Evolutionary conservation across 2,113 vertebrate species (phyloP).

Genomic region (Spea bombifrons): DNA sequence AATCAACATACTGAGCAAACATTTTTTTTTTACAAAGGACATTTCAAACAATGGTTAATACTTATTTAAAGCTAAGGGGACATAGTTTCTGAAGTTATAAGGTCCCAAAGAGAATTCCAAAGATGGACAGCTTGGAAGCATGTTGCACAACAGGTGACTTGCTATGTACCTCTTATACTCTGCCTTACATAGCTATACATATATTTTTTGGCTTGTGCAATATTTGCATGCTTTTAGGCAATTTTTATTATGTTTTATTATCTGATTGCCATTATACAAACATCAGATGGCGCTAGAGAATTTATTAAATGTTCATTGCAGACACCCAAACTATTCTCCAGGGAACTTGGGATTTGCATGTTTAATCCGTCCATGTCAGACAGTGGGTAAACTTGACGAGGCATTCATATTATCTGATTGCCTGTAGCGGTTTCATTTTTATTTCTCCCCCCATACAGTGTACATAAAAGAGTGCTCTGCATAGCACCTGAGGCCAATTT

Average conservation of each 20-base stretch:
- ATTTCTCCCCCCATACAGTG: neutral
- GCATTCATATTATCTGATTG: neutral
- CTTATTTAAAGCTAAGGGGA: too few species aligned
- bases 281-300: constrained; percentile 22
- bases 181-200: neutral
- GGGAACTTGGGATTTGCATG: neutral
- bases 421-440: neutral
- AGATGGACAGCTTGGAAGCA: too few species aligned
- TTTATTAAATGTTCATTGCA: neutral
- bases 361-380: neutral
- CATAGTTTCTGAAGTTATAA: too few species aligned
- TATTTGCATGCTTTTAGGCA: neutral
- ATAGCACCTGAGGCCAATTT: neutral
- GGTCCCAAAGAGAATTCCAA: too few species aligned
- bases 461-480: neutral
- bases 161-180: too few species aligned
- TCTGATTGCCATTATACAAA: neutral
- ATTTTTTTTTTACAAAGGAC: too few species aligned
- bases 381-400: neutral
- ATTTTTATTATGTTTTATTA: neutral
- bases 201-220: neutral
- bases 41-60: too few species aligned
- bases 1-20: too few species aligned
- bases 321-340: neutral
- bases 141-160: too few species aligned